These are phyloP conservation scores for Fistularia tabacaria DNA, from an alignment of 2,797 vertebrate genomes.

Conservation along the genomic window DNA sequence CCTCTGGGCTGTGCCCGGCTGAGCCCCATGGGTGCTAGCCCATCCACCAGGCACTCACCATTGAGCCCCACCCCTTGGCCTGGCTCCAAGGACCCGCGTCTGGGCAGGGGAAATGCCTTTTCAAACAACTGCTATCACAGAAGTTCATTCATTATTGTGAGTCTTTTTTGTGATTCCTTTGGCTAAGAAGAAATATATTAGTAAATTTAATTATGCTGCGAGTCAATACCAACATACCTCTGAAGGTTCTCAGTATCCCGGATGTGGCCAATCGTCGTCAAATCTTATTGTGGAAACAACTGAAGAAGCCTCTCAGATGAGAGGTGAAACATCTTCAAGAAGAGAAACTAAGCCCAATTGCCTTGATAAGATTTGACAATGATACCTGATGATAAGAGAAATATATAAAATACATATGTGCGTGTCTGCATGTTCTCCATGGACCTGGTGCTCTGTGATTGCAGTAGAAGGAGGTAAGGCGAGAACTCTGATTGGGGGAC, in stretches of 20 bases:
- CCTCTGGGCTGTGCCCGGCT: too few relatives aligned
- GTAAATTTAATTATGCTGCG: conserved; percentile 1
- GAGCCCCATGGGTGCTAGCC: too few relatives aligned
- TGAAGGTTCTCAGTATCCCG: conserved; percentile 1
- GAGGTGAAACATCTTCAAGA: too few relatives aligned
- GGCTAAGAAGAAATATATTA: not conserved
- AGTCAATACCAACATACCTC: not conserved
- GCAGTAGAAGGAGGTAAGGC: conserved; percentile 60
- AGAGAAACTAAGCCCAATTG: too few relatives aligned
- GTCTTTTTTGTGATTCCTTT: not conserved
- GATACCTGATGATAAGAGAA: too few relatives aligned
- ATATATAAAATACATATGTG: conserved; percentile 6
- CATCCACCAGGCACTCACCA: too few relatives aligned
- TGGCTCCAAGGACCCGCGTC: too few relatives aligned
- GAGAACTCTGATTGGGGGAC: conserved; percentile 71
- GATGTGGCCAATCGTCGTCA: too few relatives aligned
- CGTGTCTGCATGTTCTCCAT: conserved; percentile 22
- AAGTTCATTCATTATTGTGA: conserved; percentile 4
- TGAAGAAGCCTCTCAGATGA: too few relatives aligned
- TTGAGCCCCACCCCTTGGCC: too few relatives aligned
- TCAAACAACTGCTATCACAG: not conserved
- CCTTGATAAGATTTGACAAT: too few relatives aligned
- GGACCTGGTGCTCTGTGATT: conserved; percentile 65
- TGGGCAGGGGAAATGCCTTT: not conserved
- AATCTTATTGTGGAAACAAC: too few relatives aligned